Evolutionary conservation across 2,797 vertebrate species (phyloP).

Genomic region (Acanthiza pusilla): DNA sequence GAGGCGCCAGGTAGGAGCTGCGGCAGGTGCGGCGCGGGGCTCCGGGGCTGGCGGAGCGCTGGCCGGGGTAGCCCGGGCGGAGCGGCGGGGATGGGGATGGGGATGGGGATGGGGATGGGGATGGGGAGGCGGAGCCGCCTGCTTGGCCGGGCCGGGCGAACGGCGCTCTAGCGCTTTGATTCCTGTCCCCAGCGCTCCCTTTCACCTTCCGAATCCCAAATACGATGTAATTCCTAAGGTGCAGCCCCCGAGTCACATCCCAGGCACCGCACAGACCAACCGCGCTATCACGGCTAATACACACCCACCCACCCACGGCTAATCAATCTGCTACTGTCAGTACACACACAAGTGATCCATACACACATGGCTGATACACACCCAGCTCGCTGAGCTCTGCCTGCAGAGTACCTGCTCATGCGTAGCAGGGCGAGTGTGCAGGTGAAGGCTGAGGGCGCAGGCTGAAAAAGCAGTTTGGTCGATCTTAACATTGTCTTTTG

Average conservation of each 20-base stretch:
- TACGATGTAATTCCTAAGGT: too few species aligned
- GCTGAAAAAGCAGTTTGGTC: neutral
- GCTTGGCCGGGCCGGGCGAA: neutral
- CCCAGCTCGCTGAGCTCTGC: neutral
- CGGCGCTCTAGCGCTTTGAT: neutral
- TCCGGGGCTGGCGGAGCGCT: too few species aligned
- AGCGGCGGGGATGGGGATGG: neutral
- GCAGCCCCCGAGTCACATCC: too few species aligned
- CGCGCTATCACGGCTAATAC: accelerated
- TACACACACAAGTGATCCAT: neutral
- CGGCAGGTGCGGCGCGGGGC: neutral
- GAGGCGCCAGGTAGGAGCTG: constrained; percentile 28
- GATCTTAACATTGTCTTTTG: accelerated
- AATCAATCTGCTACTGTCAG: neutral
- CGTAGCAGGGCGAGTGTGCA: accelerated
- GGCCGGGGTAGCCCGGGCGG: neutral
- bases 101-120: neutral
- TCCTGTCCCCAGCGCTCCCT: accelerated
- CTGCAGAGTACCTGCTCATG: accelerated
- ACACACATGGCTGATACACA: neutral
- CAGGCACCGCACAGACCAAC: accelerated
- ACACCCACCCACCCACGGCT: neutral
- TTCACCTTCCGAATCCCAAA: neutral
- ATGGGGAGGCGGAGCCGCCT: neutral
- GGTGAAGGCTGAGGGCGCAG: accelerated